Evolutionary conservation across 2,113 vertebrate genomes (phyloP), one percentile per base, ranked within the genome.

Genomic region (Ageneiosus marmoratus): DNA sequence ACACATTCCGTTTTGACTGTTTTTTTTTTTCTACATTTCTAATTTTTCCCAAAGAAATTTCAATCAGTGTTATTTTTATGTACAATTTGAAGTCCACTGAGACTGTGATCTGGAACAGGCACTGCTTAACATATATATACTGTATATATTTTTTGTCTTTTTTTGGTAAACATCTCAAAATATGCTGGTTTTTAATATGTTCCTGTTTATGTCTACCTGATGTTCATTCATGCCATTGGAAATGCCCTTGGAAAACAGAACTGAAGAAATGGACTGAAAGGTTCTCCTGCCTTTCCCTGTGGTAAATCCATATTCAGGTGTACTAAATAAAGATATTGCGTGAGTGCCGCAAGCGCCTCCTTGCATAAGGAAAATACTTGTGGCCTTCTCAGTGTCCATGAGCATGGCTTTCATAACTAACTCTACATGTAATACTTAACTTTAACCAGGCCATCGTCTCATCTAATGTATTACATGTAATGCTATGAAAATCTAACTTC

Each of bases 51-150:
- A 95, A 95, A 96, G 95, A 96, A 96, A 96, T 95, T 93, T 94
- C 95, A 95, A 94, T 96, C 95, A 95, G 95, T 96, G 96, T 96
- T 67, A 27, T 67, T 80, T 95, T 97, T 96, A 97, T 98, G 95
- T 97, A 98, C 97, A 98, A 96, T 87, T 87, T 90, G 91, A 91
- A 96, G 95, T 97, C 94, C 96, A 96, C 95, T 96, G 96, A 97
- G 95, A 95, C 95, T 96, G 95, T 97, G 96, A 97, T 96, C 96
- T 95, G 94, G 94, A 96, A 97, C 97, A 98, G 97, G 97, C 98
- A 99, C 97, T 98, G 97, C 95, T 96, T 96, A 95, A 91, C 89
- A 89, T 80, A 80, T 77, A 69, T 78, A 79, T 41, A 70, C 15
- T 79, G 44, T 78, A 78, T 87, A 60, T 83, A 77, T 80, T 63